Percentiles rank a stretch among this genome's conserved stretches.
These are phyloP conservation scores for Nesospiza acunhae DNA, from an alignment of 2,113 vertebrate genomes.

Conservation along the genomic window DNA sequence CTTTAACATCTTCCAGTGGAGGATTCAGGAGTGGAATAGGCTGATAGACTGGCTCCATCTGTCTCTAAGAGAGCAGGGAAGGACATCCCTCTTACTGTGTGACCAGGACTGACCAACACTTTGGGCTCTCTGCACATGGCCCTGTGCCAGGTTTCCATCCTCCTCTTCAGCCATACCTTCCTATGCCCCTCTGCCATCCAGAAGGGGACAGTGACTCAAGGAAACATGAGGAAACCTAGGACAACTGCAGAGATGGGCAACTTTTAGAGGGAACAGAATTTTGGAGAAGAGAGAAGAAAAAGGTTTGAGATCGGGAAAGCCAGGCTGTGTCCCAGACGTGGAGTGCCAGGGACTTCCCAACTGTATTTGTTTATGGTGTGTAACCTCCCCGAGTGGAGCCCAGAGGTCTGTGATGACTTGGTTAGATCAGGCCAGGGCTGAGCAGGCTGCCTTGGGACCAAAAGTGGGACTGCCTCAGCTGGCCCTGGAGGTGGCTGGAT, in stretches of 20 bases:
- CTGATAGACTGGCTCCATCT: not conserved
- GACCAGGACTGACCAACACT: not conserved
- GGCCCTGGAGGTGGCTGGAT: not conserved
- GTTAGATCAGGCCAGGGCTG: not conserved
- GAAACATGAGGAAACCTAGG: not conserved
- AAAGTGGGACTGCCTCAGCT: not conserved
- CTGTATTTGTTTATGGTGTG: not conserved
- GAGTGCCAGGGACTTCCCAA: not conserved
- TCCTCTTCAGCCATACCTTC: not conserved
- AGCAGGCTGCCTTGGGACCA: not conserved
- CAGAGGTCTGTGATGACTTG: not conserved
- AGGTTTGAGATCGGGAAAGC: not conserved
- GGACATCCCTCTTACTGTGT: not conserved
- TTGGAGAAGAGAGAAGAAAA: not conserved
- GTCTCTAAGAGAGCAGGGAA: not conserved
- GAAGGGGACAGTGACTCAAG: not conserved
- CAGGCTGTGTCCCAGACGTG: rapidly evolving
- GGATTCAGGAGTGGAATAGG: not conserved
- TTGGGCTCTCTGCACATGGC: rapidly evolving
- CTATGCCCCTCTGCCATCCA: not conserved
- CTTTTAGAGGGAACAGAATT: not conserved
- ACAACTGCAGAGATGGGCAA: not conserved
- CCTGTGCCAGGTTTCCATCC: not conserved
- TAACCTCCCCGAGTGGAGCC: not conserved
- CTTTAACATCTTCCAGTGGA: not conserved